These are phyloP conservation scores for Busseola fusca DNA, from an alignment of 2,888 invertebrate species.

Conservation along the genomic window DNA sequence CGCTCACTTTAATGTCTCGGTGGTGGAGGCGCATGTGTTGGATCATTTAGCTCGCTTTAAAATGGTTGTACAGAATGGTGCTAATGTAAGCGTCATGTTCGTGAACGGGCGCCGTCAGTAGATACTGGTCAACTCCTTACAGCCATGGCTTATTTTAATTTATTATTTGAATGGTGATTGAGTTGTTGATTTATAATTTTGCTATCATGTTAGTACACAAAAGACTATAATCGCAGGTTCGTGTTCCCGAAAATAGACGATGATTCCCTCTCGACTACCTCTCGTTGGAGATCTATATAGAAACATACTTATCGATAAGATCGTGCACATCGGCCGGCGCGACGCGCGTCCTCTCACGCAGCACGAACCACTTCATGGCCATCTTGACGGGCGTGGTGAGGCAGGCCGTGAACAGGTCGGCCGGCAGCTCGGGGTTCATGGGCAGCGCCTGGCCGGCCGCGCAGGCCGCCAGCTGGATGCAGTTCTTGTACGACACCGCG, in stretches of 20 bases:
- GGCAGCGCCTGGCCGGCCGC: slow-evolving; percentile 97
- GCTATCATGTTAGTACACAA: neutral
- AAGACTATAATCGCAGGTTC: neutral
- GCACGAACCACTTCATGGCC: slow-evolving; percentile 97
- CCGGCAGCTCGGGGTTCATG: slow-evolving; percentile 99
- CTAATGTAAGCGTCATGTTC: too few species aligned
- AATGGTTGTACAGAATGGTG: too few species aligned
- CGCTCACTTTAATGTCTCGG: too few species aligned
- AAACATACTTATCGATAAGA: slow-evolving; percentile 95
- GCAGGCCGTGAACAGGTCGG: slow-evolving; percentile 99
- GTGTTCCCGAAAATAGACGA: neutral
- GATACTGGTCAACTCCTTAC: too few species aligned
- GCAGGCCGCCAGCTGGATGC: slow-evolving; percentile 99
- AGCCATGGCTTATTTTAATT: too few species aligned
- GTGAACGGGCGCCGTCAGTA: too few species aligned
- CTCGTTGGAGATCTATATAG: neutral
- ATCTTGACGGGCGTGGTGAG: slow-evolving; percentile 99
- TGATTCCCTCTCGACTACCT: neutral
- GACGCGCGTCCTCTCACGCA: slow-evolving; percentile 93
- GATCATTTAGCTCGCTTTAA: too few species aligned
- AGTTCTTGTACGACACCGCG: slow-evolving; percentile 93
- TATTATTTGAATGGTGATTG: too few species aligned
- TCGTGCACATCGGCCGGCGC: slow-evolving; percentile 95
- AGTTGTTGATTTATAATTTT: neutral
- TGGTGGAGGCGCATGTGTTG: too few species aligned